Conservation (phyloP, 1,140 invertebrate species). For the Dendroctonus valens region DNA sequence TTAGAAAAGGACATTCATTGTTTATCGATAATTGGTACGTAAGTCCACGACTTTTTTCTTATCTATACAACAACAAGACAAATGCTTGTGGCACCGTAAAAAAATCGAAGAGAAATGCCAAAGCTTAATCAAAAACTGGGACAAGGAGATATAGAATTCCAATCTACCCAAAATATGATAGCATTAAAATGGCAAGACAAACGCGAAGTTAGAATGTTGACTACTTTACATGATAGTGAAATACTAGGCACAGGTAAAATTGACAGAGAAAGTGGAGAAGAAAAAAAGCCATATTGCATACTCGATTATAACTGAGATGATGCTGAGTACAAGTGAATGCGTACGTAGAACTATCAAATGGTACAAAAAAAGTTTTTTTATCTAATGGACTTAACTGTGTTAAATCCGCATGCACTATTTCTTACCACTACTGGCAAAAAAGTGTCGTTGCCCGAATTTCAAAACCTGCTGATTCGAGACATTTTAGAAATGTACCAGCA, state of each 20-base stretch:
- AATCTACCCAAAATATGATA: conserved; percentile 37
- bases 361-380: not conserved
- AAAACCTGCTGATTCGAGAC: no score
- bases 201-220: conserved; percentile 43
- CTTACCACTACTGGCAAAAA: no score
- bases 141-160: conserved; percentile 38
- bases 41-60: conserved; percentile 19
- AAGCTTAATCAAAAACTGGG: conserved; percentile 35
- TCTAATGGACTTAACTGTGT: no score
- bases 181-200: conserved; percentile 44
- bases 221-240: conserved; percentile 38
- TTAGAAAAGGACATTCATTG: conserved; percentile 32
- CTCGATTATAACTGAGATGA: no score
- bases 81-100: conserved; percentile 43
- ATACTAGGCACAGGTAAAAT: conserved; percentile 33
- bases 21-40: conserved; percentile 34
- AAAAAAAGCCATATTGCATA: conserved; percentile 4
- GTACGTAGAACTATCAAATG: no score
- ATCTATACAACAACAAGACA: conserved; percentile 38
- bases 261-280: conserved; percentile 32
- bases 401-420: no score
- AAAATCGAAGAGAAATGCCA: conserved; percentile 44
- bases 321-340: no score
- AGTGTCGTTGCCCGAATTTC: no score
- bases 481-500: no score